These are phyloP conservation scores for Aurelia sp. DNA, from an alignment of 30 jellyfish, hydroid and myxozoan species.

Conservation along the genomic window DNA sequence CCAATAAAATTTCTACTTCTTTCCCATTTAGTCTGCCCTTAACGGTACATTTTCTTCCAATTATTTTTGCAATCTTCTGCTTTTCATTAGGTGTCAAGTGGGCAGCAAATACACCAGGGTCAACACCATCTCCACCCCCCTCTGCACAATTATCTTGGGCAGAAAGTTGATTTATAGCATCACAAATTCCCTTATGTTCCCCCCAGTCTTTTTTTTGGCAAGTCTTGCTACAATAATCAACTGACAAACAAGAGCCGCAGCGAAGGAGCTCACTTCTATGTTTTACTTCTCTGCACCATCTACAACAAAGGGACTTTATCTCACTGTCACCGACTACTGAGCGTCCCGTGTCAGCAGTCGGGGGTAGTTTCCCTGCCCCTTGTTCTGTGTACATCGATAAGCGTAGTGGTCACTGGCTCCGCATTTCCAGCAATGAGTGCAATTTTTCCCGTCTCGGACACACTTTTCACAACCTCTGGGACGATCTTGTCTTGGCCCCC, in stretches of 20 bases:
- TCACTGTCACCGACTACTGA: conserved; percentile 30
- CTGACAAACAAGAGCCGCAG: conserved; percentile 28
- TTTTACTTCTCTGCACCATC: conserved; percentile 53
- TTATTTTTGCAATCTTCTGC: conserved; percentile 2
- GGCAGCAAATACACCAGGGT: conserved; percentile 26
- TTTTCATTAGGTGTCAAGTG: conserved; percentile 35
- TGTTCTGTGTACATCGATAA: conserved; percentile 5
- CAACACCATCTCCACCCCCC: background rate
- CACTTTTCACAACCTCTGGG: conserved; percentile 25
- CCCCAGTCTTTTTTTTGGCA: conserved; percentile 15
- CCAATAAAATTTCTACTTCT: background rate
- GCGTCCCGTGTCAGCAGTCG: conserved; percentile 38
- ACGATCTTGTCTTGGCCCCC: conserved; percentile 32
- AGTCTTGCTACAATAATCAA: conserved; percentile 22
- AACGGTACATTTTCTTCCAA: background rate
- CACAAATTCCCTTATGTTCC: conserved; percentile 27
- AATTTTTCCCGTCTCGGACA: conserved; percentile 6
- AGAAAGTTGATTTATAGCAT: conserved; percentile 8
- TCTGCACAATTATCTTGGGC: background rate
- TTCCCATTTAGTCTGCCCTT: conserved; percentile 13
- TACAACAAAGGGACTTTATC: conserved; percentile 26
- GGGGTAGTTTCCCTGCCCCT: conserved; percentile 28
- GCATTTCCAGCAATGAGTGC: conserved; percentile 40
- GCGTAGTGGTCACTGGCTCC: conserved; percentile 13
- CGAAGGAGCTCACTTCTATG: conserved; percentile 28